Evolutionary conservation across 2,888 invertebrate species (phyloP).

Genomic region (Arge pagana): DNA sequence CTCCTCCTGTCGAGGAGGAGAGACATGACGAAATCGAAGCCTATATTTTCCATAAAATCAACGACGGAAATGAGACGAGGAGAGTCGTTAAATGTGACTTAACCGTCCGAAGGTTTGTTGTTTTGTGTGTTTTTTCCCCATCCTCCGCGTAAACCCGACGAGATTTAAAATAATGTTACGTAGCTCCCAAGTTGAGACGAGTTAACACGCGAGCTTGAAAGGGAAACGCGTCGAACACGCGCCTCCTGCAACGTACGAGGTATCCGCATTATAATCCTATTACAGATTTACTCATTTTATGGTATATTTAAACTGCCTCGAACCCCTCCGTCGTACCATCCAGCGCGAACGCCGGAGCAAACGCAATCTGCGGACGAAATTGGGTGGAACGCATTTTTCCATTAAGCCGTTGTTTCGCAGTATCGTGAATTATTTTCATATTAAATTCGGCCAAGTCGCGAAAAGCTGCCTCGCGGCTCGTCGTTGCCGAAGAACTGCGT

Average conservation of each 20-base stretch:
- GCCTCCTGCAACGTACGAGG: slow-evolving; percentile 22
- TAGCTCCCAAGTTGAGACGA: too few relatives aligned
- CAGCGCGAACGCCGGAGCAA: slow-evolving; percentile 27
- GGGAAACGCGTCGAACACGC: slow-evolving; percentile 18
- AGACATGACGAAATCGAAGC: too few relatives aligned
- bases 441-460: slow-evolving; percentile 1
- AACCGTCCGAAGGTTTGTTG: too few relatives aligned
- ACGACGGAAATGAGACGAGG: too few relatives aligned
- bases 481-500: neutral
- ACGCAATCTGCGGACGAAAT: slow-evolving; percentile 43
- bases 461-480: neutral
- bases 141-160: too few relatives aligned
- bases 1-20: too few relatives aligned
- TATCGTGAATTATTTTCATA: slow-evolving; percentile 47
- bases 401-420: slow-evolving; percentile 48
- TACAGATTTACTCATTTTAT: slow-evolving; percentile 35
- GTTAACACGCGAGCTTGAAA: neutral
- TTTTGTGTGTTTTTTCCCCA: too few relatives aligned
- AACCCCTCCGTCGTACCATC: slow-evolving; percentile 19
- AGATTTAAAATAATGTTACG: too few relatives aligned
- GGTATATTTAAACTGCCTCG: slow-evolving; percentile 32
- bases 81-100: too few relatives aligned
- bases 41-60: too few relatives aligned
- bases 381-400: slow-evolving; percentile 51
- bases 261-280: slow-evolving; percentile 34